A percentile compares a stretch with the other conserved stretches of the same genome.
Evolutionary conservation across 2,888 invertebrate genomes (phyloP).

Genomic region (Euplagia quadripunctaria): DNA sequence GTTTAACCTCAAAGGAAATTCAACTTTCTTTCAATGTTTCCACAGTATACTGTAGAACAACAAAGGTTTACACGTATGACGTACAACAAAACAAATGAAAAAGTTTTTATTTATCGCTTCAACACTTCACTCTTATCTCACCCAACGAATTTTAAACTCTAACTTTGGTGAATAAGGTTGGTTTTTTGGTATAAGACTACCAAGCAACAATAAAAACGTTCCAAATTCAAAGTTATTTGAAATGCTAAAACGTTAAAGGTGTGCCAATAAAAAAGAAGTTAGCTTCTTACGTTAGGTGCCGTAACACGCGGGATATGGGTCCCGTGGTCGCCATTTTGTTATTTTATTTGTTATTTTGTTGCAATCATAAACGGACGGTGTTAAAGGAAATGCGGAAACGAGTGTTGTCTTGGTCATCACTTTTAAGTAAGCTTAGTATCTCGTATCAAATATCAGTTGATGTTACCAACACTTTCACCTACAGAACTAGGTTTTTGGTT

Average conservation of each 20-base stretch:
- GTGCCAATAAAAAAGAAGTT: slow-evolving; percentile 85
- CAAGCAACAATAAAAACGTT: slow-evolving; percentile 77
- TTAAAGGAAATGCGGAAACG: slow-evolving; percentile 35
- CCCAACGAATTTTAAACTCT: slow-evolving; percentile 37
- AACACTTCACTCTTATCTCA: slow-evolving; percentile 55
- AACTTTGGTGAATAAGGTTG: slow-evolving; percentile 30
- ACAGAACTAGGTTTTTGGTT: too few species aligned
- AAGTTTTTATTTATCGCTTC: slow-evolving; percentile 82
- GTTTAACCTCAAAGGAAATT: slow-evolving; percentile 36
- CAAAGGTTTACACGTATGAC: slow-evolving; percentile 47
- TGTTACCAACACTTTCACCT: too few species aligned
- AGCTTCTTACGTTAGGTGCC: slow-evolving; percentile 78
- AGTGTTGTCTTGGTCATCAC: slow-evolving; percentile 35
- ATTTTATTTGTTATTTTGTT: slow-evolving; percentile 55
- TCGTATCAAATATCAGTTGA: neutral
- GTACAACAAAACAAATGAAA: slow-evolving; percentile 62
- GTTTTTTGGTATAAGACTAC: slow-evolving; percentile 31
- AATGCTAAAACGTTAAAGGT: slow-evolving; percentile 83
- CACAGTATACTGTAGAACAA: slow-evolving; percentile 46
- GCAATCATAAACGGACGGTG: slow-evolving; percentile 50
- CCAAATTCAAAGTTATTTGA: slow-evolving; percentile 83
- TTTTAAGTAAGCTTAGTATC: slow-evolving; percentile 12
- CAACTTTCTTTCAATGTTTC: slow-evolving; percentile 7
- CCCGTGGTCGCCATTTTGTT: slow-evolving; percentile 58
- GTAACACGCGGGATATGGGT: slow-evolving; percentile 74